Evolutionary conservation across 2,113 vertebrate genomes (phyloP), one percentile per base, ranked within the genome.

Genomic region (Irena cyanogastra): DNA sequence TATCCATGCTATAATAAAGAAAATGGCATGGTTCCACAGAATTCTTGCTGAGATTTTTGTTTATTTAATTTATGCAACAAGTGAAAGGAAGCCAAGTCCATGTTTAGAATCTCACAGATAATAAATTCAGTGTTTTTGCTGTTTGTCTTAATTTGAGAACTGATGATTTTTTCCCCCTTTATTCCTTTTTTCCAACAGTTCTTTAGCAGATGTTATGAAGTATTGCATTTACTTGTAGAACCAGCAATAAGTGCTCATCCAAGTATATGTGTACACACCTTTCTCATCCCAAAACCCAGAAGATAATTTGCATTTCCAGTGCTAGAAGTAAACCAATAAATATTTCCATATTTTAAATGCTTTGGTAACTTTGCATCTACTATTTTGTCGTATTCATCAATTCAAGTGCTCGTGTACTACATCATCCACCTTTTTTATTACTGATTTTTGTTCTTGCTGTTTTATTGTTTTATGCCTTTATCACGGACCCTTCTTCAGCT

Each of bases 81-180:
- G 39, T 18, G 87, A 83, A 47, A 78, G 19, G 16, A 81, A 89
- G 19, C 9, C 16, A 71, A 92, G 10, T 13, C 33, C 42, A 10
- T 49, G 11, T 71, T 92, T 75, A 75, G 65, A 60, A 59, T 37
- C 53, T 75, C 54, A 56, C 11, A 44, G 59, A 61, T 70, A 76
- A 83, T 77, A 80, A 68, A 89, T 85, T 91, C 37, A 83, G 49
- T 52, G 61, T 28, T 88, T 90, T 35, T 90, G 20, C 9, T 5
- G 66, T 77, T 93, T 63, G n/a, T 16, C 45, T 70, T 81, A 63
- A 87, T 70, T 91, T 68, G 52, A 84, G 90, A 83, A 63, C 23
- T 24, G 33, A 30, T 65, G 1, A 15, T 56, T 56, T 35, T 45
- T 21, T 16, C 3, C 16, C 12, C 7, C 54, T 12, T 12, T 77